These are phyloP conservation scores for Leptopilina myrica DNA, from an alignment of 2,888 invertebrate genomes.

Conservation along the genomic window DNA sequence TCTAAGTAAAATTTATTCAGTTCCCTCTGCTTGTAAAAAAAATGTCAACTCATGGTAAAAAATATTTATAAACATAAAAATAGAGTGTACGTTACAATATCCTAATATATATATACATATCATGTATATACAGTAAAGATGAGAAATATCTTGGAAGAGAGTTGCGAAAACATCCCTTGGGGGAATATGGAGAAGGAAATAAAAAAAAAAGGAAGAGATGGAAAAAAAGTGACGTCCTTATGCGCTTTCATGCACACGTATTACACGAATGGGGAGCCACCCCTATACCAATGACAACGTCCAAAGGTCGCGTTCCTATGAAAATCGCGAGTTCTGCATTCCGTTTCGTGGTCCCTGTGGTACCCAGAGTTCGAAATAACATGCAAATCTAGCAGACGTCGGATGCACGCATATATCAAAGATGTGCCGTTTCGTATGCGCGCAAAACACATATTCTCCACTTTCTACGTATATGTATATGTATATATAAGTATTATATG, in stretches of 20 bases:
- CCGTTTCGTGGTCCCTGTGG: slow-evolving; percentile 61
- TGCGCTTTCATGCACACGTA: slow-evolving; percentile 52
- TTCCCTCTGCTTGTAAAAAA: no score
- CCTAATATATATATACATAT: no score
- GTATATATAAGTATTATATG: not conserved
- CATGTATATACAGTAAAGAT: not conserved
- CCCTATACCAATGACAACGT: slow-evolving; percentile 42
- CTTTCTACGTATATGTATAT: no score
- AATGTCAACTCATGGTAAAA: no score
- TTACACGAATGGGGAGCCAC: slow-evolving; percentile 41
- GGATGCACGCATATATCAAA: slow-evolving; percentile 43
- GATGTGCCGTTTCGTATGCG: not conserved
- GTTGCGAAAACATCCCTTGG: slow-evolving; percentile 46
- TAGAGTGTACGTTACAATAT: no score
- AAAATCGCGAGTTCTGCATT: slow-evolving; percentile 65
- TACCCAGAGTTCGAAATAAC: slow-evolving; percentile 71
- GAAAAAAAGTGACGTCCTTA: slow-evolving; percentile 51
- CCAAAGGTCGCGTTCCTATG: slow-evolving; percentile 58
- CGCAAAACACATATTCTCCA: slow-evolving; percentile 21
- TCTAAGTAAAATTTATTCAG: no score
- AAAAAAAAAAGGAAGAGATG: no score
- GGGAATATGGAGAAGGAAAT: slow-evolving; percentile 43
- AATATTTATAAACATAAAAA: no score
- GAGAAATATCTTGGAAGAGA: slow-evolving; percentile 10
- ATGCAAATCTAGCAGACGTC: slow-evolving; percentile 68